Evolutionary conservation across 2,888 invertebrate species (phyloP).

Genomic region (Scelioninae gen. 2): DNA sequence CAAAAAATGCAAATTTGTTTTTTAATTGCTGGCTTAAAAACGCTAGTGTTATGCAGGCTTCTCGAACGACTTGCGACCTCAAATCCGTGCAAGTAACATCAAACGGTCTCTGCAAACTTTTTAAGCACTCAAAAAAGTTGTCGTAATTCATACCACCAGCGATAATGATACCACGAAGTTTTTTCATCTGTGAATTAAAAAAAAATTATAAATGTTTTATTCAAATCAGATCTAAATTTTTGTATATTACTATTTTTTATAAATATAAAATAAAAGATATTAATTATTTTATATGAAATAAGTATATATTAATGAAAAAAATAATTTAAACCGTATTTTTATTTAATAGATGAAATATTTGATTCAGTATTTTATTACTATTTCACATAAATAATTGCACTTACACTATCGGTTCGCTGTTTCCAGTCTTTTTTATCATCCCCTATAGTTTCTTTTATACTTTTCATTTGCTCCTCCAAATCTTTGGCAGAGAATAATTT

Average conservation of each 20-base stretch:
- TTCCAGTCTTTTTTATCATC: conserved; percentile 95
- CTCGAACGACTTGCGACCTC: conserved; percentile 95
- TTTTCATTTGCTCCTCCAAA: conserved; percentile 87
- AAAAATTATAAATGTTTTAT: too few relatives aligned
- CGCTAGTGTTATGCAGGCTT: conserved; percentile 96
- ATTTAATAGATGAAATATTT: background rate
- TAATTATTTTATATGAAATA: too few relatives aligned
- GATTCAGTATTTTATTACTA: background rate
- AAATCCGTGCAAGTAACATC: conserved; percentile 90
- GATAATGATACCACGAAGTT: conserved; percentile 87
- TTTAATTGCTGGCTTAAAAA: conserved; percentile 91
- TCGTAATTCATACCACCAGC: conserved; percentile 86
- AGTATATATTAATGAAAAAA: too few relatives aligned
- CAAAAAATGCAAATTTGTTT: conserved; percentile 89
- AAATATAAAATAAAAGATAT: too few relatives aligned
- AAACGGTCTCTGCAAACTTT: conserved; percentile 88
- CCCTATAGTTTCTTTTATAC: conserved; percentile 84
- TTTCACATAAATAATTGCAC: too few relatives aligned
- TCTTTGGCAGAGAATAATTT: conserved; percentile 90
- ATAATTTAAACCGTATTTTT: too few relatives aligned
- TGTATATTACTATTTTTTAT: too few relatives aligned
- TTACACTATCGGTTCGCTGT: conserved; percentile 92
- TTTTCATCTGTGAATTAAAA: conserved; percentile 82
- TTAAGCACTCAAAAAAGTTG: conserved; percentile 85
- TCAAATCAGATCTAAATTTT: too few relatives aligned